A percentile compares a stretch with the other conserved stretches of the same genome.
These are phyloP conservation scores for Tapera naevia DNA, from an alignment of 2,797 vertebrate species.

Conservation along the genomic window DNA sequence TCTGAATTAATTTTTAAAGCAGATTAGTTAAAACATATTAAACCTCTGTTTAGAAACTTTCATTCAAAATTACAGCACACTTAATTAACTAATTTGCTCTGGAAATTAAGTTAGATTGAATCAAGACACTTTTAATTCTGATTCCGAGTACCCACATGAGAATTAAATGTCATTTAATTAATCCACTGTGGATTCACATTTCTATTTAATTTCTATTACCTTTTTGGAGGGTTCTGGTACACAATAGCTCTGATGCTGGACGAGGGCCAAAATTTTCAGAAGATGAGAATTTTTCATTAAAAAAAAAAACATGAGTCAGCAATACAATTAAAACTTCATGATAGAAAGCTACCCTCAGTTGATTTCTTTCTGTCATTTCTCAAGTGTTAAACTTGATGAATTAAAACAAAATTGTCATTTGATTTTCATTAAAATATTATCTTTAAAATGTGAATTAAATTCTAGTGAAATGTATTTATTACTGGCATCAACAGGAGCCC, in stretches of 20 bases:
- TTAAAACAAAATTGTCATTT: neutral
- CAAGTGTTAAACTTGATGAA: neutral
- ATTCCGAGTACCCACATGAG: slow-evolving; percentile 59
- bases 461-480: neutral
- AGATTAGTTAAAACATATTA: slow-evolving; percentile 56
- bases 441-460: neutral
- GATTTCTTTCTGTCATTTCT: neutral
- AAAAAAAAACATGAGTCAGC: neutral
- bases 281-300: neutral
- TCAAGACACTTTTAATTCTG: slow-evolving; percentile 63
- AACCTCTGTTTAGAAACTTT: slow-evolving; percentile 31
- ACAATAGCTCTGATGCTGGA: slow-evolving; percentile 1
- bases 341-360: neutral
- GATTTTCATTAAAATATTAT: neutral
- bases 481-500: neutral
- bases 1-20: slow-evolving; percentile 59
- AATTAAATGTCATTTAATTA: slow-evolving; percentile 61
- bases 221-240: slow-evolving; percentile 38
- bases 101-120: slow-evolving; percentile 67
- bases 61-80: slow-evolving; percentile 39
- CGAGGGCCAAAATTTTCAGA: neutral
- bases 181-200: slow-evolving; percentile 57
- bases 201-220: slow-evolving; percentile 52
- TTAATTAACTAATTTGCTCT: slow-evolving; percentile 63
- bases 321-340: neutral